phyloP scores from a whole-genome alignment of 2,113 vertebrate genomes.

The Thamnophis sirtalis region DNA sequence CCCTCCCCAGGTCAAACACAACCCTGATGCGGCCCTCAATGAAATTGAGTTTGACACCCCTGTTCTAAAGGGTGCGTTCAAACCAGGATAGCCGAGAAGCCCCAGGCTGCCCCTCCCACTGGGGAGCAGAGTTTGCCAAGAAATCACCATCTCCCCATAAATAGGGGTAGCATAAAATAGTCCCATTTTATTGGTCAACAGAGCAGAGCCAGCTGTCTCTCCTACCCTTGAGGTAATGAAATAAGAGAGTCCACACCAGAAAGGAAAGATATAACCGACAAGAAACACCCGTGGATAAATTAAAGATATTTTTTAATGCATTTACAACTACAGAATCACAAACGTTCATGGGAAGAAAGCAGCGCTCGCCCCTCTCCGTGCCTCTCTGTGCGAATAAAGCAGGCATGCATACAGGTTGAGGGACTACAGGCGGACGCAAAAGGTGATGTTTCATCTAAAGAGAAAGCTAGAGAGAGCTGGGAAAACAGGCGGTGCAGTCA shows the following conservation, averaged over 20 bases:
- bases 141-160: neutral
- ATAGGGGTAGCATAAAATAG: neutral
- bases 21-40: no score
- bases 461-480: neutral
- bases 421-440: neutral
- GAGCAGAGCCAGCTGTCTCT: neutral
- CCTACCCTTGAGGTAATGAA: neutral
- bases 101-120: neutral
- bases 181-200: neutral
- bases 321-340: conserved; percentile 38
- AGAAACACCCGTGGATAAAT: conserved; percentile 5
- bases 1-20: no score
- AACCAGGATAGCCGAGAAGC: neutral
- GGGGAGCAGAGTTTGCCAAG: neutral
- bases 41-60: no score
- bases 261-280: neutral
- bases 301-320: conserved; percentile 19
- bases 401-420: conserved; percentile 12
- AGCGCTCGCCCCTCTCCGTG: neutral
- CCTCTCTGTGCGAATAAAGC: neutral
- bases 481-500: neutral
- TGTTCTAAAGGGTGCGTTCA: neutral
- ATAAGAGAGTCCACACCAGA: neutral
- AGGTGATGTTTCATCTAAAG: neutral
- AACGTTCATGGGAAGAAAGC: conserved; percentile 21